Conservation (phyloP, 2,888 invertebrate genomes). For the Helobdella robusta region DNA sequence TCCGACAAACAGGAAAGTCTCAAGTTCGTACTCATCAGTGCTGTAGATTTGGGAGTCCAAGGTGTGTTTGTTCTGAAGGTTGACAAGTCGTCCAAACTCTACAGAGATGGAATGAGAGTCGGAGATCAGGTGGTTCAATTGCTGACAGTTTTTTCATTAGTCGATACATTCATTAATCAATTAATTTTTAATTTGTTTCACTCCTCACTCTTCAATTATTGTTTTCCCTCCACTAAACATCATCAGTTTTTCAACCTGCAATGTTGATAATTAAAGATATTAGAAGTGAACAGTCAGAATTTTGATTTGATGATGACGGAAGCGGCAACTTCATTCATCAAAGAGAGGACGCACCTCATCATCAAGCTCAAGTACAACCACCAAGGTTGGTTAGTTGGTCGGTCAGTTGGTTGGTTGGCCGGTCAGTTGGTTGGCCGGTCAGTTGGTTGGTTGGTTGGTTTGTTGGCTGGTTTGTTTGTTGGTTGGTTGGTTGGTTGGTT, state of each 20-base stretch:
- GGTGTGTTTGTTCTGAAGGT: slow-evolving; percentile 11
- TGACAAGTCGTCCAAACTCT: background rate
- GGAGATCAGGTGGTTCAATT: slow-evolving; percentile 13
- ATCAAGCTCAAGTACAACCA: slow-evolving; percentile 20
- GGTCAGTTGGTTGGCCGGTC: no score
- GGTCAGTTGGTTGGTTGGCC: no score
- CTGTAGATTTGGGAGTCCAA: slow-evolving; percentile 1
- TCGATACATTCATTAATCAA: no score
- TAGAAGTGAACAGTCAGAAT: background rate
- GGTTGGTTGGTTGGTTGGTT: no score
- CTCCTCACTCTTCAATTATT: no score
- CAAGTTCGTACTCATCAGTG: background rate
- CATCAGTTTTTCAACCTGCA: no score
- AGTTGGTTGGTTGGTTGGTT: no score
- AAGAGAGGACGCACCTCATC: slow-evolving; percentile 8
- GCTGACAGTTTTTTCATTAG: no score
- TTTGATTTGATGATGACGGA: background rate
- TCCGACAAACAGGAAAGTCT: slow-evolving; percentile 4
- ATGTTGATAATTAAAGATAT: no score
- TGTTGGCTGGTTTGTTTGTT: no score
- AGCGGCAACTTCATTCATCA: background rate
- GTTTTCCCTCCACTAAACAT: no score
- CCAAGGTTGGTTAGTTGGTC: slow-evolving; percentile 20
- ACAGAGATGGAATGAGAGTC: background rate
- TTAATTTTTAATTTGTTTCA: no score